These are phyloP conservation scores for Lichenostomus cassidix DNA, from an alignment of 2,113 vertebrate species.

Conservation along the genomic window DNA sequence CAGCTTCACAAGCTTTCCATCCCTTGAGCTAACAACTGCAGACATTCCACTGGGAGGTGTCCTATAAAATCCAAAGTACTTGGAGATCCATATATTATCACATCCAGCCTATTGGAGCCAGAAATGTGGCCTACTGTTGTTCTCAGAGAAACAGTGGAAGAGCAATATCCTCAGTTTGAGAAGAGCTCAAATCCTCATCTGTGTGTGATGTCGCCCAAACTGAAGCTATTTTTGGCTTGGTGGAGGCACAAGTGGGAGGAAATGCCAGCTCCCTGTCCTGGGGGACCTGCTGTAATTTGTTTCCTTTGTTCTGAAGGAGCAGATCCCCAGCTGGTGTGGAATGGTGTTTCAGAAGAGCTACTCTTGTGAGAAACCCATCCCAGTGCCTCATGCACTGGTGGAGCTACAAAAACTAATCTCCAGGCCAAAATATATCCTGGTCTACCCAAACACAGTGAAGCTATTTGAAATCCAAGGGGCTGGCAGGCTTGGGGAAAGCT, in stretches of 20 bases:
- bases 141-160: neutral
- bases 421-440: neutral
- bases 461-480: neutral
- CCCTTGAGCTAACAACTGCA: conserved; percentile 15
- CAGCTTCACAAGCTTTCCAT: conserved; percentile 15
- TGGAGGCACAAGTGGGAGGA: conserved; percentile 44
- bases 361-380: neutral
- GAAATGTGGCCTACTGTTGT: neutral
- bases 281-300: neutral
- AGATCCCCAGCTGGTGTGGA: conserved; percentile 28
- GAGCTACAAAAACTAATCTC: neutral
- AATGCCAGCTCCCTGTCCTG: conserved; percentile 34
- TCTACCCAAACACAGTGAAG: neutral
- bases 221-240: conserved; percentile 40
- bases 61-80: conserved; percentile 14
- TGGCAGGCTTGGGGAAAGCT: neutral
- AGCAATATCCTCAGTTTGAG: neutral
- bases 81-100: neutral
- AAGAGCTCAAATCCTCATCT: neutral
- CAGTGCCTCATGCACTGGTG: neutral
- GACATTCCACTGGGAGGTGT: neutral
- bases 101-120: neutral
- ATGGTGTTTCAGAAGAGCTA: neutral
- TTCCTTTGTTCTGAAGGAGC: conserved; percentile 50
- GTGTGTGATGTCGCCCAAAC: neutral